phyloP scores from a whole-genome alignment of 2,888 invertebrate species.

The Drosophila paranaensis region DNA sequence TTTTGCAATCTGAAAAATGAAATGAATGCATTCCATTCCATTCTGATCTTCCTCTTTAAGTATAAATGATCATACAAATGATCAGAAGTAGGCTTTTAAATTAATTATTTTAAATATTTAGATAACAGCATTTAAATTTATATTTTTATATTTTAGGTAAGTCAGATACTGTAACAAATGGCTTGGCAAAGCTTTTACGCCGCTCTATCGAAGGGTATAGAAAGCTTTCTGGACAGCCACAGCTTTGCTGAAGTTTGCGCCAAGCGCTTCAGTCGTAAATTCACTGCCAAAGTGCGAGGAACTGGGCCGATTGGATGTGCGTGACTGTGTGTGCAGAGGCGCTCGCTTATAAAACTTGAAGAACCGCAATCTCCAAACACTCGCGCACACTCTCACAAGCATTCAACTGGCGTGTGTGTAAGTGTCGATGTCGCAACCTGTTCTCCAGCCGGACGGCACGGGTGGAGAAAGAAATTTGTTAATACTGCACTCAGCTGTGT shows the following conservation, averaged over 20 bases:
- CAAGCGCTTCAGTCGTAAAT: slow-evolving; percentile 64
- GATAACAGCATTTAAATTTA: too few species aligned
- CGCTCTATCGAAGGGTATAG: slow-evolving; percentile 6
- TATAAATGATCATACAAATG: not conserved
- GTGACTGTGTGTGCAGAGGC: slow-evolving; percentile 19
- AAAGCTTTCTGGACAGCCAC: slow-evolving; percentile 68
- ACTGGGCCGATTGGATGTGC: slow-evolving; percentile 25
- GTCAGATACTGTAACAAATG: too few species aligned
- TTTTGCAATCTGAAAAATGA: too few species aligned
- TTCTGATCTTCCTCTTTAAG: not conserved
- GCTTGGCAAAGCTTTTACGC: not conserved
- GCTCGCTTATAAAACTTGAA: slow-evolving; percentile 44
- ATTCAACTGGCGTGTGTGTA: slow-evolving; percentile 16
- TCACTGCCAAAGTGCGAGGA: slow-evolving; percentile 77
- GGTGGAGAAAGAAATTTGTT: slow-evolving; percentile 16
- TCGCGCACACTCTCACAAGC: slow-evolving; percentile 22
- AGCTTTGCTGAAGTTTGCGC: slow-evolving; percentile 32
- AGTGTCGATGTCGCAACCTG: slow-evolving; percentile 63
- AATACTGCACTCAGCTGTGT: slow-evolving; percentile 53
- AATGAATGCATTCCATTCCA: too few species aligned
- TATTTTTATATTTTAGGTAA: too few species aligned
- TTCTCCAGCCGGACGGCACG: slow-evolving; percentile 44
- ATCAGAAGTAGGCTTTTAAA: not conserved
- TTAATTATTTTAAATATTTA: too few species aligned
- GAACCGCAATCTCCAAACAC: slow-evolving; percentile 22